Conservation (phyloP, 1,140 invertebrate genomes). For the Anoplophora glabripennis region DNA sequence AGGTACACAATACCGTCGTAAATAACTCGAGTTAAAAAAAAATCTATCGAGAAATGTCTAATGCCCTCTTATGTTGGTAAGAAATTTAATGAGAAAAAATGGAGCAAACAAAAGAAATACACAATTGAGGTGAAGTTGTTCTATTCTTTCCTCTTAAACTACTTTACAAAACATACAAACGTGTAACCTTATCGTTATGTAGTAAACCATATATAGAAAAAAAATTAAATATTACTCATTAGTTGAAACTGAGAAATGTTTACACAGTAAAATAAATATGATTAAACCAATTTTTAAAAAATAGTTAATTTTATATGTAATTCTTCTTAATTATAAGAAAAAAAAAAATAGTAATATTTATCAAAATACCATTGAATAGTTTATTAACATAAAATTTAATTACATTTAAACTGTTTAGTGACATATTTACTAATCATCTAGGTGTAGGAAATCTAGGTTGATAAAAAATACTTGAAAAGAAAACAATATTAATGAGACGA, state of each 20-base stretch:
- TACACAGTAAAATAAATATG: too few species aligned
- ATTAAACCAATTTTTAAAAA: background rate
- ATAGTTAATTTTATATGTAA: background rate
- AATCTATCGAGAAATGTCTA: too few species aligned
- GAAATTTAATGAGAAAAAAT: background rate
- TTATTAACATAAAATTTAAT: slow-evolving; percentile 37
- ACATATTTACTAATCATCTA: slow-evolving; percentile 37
- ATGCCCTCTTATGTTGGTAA: too few species aligned
- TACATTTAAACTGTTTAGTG: slow-evolving; percentile 33
- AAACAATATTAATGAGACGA: slow-evolving; percentile 13
- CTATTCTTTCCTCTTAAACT: background rate
- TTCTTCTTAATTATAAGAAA: slow-evolving; percentile 10
- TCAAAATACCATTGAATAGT: slow-evolving; percentile 40
- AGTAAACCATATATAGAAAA: background rate
- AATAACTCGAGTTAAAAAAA: too few species aligned
- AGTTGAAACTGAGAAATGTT: too few species aligned
- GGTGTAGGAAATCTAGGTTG: slow-evolving; percentile 25
- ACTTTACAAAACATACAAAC: background rate
- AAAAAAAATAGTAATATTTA: slow-evolving; percentile 33
- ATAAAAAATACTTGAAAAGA: slow-evolving; percentile 24
- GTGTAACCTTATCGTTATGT: background rate
- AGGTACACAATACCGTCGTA: too few species aligned
- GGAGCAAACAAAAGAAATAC: background rate
- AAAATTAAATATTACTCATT: too few species aligned
- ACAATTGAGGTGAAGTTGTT: background rate